Evolutionary conservation across 2,797 vertebrate species (phyloP), one percentile per base, ranked within the genome.

Genomic region (Bothrops alternatus): DNA sequence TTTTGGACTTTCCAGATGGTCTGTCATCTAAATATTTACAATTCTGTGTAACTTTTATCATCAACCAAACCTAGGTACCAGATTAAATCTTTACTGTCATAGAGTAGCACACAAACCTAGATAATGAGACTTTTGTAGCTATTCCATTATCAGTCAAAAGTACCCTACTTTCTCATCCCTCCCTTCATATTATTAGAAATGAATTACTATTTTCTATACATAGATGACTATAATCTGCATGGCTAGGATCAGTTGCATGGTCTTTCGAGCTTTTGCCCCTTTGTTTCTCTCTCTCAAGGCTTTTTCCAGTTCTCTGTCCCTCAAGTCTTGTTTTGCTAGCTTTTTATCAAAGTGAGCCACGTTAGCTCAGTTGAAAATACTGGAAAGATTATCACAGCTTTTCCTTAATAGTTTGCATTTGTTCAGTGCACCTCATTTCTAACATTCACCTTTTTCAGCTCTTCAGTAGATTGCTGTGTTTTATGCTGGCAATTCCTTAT

Each of bases 401-500:
- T 91, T 92, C 25, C 57, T 60, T 95, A 95, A 95, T 90, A 55
- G 60, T 3, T 93, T 78, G 90, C 88, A 87, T 63, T 91, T 90
- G n/a, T 87, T 86, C 89, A 82, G 82, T 86, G 93, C 56, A 57
- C 90, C 88, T 96, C 87, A n/a, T 88, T 93, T 20, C 32, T 50
- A 53, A 89, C 61, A 13, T 53, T 95, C 90, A 42, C 88, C 63
- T 95, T 78, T 95, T 93, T 91, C 0, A 91, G 65, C 87, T 42
- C 0, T 47, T 37, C 53, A 91, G 60, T 89, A 89, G 42, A 86
- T 93, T 86, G 57, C 0, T 86, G 53, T 93, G 53, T 86, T 97
- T 96, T 95, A 95, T 63, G 18, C 89, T 82, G 86, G 37, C 56
- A 93, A 14, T 93, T 95, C 91, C 90, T 92, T 94, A 94, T 90